These are phyloP conservation scores for Antheraea pernyi DNA, from an alignment of 1,140 invertebrate species.

Conservation along the genomic window DNA sequence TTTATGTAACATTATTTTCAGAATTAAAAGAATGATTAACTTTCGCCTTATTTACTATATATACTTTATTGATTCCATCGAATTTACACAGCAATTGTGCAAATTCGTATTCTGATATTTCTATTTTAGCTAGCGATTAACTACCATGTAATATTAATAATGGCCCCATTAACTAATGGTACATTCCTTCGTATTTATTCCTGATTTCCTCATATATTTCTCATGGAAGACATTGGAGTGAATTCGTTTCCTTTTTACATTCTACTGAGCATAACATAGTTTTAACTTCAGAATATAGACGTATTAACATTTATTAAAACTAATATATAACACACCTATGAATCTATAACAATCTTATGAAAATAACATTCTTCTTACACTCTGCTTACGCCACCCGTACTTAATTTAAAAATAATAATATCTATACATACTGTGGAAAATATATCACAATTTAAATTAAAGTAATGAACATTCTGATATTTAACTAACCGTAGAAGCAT, in stretches of 20 bases:
- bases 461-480: slow-evolving; percentile 38
- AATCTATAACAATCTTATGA: slow-evolving; percentile 1
- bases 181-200: not conserved
- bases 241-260: slow-evolving; percentile 27
- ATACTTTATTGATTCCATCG: not conserved
- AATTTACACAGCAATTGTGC: not conserved
- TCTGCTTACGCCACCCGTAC: slow-evolving; percentile 47
- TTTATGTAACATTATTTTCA: too few relatives aligned
- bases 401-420: slow-evolving; percentile 44
- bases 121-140: not conserved
- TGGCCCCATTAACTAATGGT: not conserved
- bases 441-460: slow-evolving; percentile 69
- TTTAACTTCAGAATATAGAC: slow-evolving; percentile 13
- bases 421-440: slow-evolving; percentile 50
- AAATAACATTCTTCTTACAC: slow-evolving; percentile 4
- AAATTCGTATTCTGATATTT: not conserved
- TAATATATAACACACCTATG: slow-evolving; percentile 6
- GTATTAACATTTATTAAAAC: slow-evolving; percentile 7
- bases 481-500: slow-evolving; percentile 42
- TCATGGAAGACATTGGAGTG: slow-evolving; percentile 66
- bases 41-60: not conserved
- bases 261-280: slow-evolving; percentile 14
- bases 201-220: slow-evolving; percentile 26
- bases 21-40: not conserved
- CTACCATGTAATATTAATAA: not conserved